These are phyloP conservation scores for Microtus pennsylvanicus DNA, from an alignment of 2,113 vertebrate genomes.

Conservation along the genomic window DNA sequence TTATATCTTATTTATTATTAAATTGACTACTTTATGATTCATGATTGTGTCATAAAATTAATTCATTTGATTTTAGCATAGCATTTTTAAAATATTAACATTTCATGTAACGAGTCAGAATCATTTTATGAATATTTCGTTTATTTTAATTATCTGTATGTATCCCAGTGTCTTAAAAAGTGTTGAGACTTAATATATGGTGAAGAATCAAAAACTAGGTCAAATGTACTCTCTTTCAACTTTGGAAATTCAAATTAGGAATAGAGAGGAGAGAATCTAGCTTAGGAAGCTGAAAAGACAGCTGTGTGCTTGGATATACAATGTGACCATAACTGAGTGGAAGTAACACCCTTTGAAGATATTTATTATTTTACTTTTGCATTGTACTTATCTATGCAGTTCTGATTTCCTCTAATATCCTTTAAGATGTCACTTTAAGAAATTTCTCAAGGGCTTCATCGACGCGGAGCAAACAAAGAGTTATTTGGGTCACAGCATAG, in stretches of 20 bases:
- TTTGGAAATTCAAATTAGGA: background rate
- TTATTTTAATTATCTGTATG: background rate
- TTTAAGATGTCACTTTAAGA: constrained; percentile 29
- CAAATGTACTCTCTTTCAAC: background rate
- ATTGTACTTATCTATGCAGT: background rate
- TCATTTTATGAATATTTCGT: background rate
- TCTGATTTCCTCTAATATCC: background rate
- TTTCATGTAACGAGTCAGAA: background rate
- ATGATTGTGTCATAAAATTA: background rate
- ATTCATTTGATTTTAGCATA: background rate
- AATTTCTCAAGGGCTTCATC: background rate
- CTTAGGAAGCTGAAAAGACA: background rate
- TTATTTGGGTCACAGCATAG: background rate
- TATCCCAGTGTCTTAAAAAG: background rate
- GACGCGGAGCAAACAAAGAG: background rate
- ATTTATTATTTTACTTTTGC: background rate
- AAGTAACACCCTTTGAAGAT: constrained; percentile 11
- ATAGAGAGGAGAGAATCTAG: background rate
- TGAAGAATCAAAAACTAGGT: background rate
- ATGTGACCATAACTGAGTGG: background rate
- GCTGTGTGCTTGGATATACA: background rate
- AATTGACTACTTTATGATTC: background rate
- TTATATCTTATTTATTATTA: background rate
- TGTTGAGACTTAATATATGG: background rate
- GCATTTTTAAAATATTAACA: background rate